Evolutionary conservation across 2,113 vertebrate genomes (phyloP).

Genomic region (Harpagus bidentatus): DNA sequence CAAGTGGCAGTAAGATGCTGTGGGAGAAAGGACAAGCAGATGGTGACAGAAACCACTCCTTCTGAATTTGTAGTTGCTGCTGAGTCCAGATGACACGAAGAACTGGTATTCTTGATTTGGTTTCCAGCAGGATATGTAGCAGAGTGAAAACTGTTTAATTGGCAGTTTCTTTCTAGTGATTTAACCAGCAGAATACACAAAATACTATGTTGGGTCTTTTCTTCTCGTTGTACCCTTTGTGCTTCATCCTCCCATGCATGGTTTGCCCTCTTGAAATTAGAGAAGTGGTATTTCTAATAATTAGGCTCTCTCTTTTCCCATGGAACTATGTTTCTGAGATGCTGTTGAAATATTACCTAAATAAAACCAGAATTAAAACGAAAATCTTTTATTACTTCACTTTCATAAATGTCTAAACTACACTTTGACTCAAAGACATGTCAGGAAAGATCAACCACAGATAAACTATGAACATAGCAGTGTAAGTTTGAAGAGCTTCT

Average conservation of each 20-base stretch:
- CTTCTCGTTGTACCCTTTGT: neutral
- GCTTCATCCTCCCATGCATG: neutral
- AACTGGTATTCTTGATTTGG: neutral
- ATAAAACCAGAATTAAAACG: neutral
- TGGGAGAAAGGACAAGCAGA: slow-evolving; percentile 43
- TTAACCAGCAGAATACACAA: neutral
- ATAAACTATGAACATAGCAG: neutral
- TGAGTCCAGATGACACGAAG: neutral
- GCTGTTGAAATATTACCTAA: neutral
- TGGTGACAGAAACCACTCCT: slow-evolving; percentile 42
- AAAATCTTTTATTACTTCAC: neutral
- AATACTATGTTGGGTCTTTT: neutral
- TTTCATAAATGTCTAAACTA: neutral
- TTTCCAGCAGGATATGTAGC: neutral
- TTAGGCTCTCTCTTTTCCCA: neutral
- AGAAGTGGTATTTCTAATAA: neutral
- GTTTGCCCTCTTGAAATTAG: neutral
- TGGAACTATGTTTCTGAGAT: neutral
- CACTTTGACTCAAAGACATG: neutral
- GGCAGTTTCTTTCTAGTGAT: neutral
- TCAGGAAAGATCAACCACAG: neutral
- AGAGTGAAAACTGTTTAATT: neutral
- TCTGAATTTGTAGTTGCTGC: neutral
- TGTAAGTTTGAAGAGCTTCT: neutral
- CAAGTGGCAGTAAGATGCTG: slow-evolving; percentile 12